Percentiles rank a stretch among this genome's conserved stretches.
Evolutionary conservation across 1,140 invertebrate genomes (phyloP).

Genomic region (Ostrea denselamellosa): DNA sequence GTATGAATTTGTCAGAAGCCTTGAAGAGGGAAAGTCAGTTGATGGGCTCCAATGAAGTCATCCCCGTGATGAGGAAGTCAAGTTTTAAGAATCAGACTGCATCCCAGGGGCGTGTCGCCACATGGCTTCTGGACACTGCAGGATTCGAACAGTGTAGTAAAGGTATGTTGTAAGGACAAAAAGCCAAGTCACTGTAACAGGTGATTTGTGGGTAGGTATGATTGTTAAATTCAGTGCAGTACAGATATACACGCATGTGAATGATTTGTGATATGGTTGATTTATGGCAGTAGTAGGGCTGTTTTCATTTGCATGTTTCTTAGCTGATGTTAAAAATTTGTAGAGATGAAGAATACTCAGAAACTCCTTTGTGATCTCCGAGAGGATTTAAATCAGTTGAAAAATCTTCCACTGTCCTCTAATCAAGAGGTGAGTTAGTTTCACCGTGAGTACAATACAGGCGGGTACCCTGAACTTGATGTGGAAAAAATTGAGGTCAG

Average conservation of each 20-base stretch:
- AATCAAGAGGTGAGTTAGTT: conserved; percentile 47
- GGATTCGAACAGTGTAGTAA: conserved; percentile 78
- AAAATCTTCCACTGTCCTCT: conserved; percentile 64
- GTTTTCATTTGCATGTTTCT: too few species aligned
- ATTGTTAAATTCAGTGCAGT: not conserved
- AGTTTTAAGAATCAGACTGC: conserved; percentile 68
- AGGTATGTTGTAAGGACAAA: conserved; percentile 62
- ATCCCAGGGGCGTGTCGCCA: conserved; percentile 72
- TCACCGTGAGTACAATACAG: not conserved
- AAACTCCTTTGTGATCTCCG: conserved; percentile 66
- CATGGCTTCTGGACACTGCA: conserved; percentile 79
- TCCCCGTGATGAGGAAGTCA: conserved; percentile 56
- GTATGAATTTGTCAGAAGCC: conserved; percentile 65
- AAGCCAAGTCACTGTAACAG: too few species aligned
- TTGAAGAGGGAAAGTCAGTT: conserved; percentile 58
- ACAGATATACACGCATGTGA: not conserved
- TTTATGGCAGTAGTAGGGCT: too few species aligned
- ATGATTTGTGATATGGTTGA: too few species aligned
- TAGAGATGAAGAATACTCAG: conserved; percentile 60
- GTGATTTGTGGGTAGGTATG: too few species aligned
- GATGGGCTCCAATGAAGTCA: conserved; percentile 53
- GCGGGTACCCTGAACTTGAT: not conserved
- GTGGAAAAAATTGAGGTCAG: not conserved
- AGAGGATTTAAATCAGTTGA: conserved; percentile 68
- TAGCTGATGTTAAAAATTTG: not conserved